phyloP scores from a whole-genome alignment of 2,113 vertebrate species.

The Pipa parva region DNA sequence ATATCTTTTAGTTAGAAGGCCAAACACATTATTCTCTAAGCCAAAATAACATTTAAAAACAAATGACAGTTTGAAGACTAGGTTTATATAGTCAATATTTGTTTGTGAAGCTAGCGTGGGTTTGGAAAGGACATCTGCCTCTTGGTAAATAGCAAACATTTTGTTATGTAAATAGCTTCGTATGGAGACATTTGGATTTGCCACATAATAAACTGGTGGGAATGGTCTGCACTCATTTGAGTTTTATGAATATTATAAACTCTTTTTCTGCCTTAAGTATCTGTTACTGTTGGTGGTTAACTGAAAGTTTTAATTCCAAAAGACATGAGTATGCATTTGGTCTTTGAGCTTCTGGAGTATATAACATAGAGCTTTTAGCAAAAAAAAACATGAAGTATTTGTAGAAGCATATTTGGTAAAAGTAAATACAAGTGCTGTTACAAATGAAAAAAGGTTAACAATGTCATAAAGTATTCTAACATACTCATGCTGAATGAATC shows the following conservation, averaged over 20 bases:
- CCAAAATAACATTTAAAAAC: neutral
- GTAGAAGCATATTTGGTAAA: too few relatives aligned
- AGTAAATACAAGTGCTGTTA: too few relatives aligned
- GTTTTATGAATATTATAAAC: constrained; percentile 4
- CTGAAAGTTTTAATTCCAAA: neutral
- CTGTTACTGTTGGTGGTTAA: constrained; percentile 14
- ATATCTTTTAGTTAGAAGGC: neutral
- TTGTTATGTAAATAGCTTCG: neutral
- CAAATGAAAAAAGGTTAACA: too few relatives aligned
- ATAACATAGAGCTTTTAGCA: too few relatives aligned
- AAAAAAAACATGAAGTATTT: too few relatives aligned
- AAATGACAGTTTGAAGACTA: neutral
- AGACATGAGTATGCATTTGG: neutral
- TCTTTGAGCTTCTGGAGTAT: neutral
- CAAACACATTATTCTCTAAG: neutral
- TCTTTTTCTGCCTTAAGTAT: constrained; percentile 4
- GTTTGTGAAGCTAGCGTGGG: neutral
- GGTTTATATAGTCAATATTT: neutral
- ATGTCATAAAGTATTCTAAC: too few relatives aligned
- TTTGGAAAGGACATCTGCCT: neutral
- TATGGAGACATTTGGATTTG: neutral
- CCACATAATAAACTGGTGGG: neutral
- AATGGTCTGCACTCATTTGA: constrained; percentile 9
- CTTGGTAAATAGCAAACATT: neutral
- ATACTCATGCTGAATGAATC: too few relatives aligned